These are phyloP conservation scores for Artibeus jamaicensis DNA, from an alignment of 2,797 vertebrate genomes.

Conservation along the genomic window DNA sequence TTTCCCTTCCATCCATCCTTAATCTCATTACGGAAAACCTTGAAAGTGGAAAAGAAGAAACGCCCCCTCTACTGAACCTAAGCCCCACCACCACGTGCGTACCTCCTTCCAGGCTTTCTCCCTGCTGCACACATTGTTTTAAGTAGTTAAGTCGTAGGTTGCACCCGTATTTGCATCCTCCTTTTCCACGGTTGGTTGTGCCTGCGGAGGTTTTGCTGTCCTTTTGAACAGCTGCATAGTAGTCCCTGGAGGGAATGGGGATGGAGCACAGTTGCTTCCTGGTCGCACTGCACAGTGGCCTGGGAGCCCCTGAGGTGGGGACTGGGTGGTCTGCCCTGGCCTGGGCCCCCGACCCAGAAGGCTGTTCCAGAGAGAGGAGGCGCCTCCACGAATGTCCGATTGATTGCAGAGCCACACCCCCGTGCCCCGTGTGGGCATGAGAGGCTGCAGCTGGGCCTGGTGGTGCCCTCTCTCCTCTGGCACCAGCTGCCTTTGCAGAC, in stretches of 20 bases:
- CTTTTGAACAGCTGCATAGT: neutral
- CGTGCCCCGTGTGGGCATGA: accelerated
- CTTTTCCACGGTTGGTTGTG: accelerated
- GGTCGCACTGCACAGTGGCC: neutral
- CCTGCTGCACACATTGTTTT: accelerated
- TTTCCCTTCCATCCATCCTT: neutral
- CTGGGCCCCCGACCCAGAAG: accelerated
- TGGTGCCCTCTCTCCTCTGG: neutral
- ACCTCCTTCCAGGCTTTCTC: neutral
- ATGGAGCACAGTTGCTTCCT: neutral
- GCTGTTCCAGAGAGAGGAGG: neutral
- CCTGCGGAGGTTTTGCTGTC: neutral
- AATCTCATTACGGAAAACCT: neutral
- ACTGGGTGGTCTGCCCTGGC: neutral
- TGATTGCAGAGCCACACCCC: neutral
- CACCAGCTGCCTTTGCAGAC: neutral
- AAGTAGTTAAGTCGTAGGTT: neutral
- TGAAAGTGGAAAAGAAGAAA: neutral
- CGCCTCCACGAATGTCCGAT: neutral
- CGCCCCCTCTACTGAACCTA: neutral
- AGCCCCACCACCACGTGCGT: accelerated
- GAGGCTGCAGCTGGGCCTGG: neutral
- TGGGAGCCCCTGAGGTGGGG: neutral
- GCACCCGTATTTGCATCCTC: neutral
- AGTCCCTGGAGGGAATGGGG: neutral